Conservation (phyloP, 2,113 vertebrate species). For the Thamnaconus septentrionalis region DNA sequence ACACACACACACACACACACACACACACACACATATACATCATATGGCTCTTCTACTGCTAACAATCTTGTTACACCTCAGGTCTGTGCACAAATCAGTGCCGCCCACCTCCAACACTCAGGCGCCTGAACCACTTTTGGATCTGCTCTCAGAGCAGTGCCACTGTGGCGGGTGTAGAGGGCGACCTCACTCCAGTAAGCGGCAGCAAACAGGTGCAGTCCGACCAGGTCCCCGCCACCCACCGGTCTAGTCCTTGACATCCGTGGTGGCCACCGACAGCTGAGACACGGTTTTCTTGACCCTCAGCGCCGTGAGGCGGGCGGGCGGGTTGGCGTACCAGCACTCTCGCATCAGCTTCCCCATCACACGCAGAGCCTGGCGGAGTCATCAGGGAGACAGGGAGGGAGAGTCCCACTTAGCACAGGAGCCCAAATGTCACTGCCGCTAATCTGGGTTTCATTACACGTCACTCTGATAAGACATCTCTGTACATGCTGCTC, state of each 20-base stretch:
- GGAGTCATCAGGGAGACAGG: slow-evolving; percentile 10
- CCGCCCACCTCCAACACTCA: slow-evolving; percentile 45
- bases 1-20: too few relatives aligned
- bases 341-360: slow-evolving; percentile 95
- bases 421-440: too few relatives aligned
- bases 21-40: slow-evolving; percentile 29
- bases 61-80: slow-evolving; percentile 23
- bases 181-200: slow-evolving; percentile 18
- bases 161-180: slow-evolving; percentile 30
- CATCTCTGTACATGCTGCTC: too few relatives aligned
- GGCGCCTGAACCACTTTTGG: slow-evolving; percentile 46
- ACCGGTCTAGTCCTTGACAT: slow-evolving; percentile 71
- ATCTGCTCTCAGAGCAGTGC: slow-evolving; percentile 7
- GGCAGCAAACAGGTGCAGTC: too few relatives aligned
- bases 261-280: slow-evolving; percentile 77
- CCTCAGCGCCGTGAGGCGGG: slow-evolving; percentile 91
- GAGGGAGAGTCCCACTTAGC: too few relatives aligned
- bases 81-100: slow-evolving; percentile 27
- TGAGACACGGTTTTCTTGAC: slow-evolving; percentile 95
- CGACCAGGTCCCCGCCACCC: background rate
- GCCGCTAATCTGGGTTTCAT: too few relatives aligned
- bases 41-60: slow-evolving; percentile 43
- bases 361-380: slow-evolving; percentile 89
- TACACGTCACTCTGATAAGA: too few relatives aligned
- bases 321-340: slow-evolving; percentile 88